Evolutionary conservation across 2,888 invertebrate genomes (phyloP), one percentile per base, ranked within the genome.

Genomic region (Tanypteryx hageni): DNA sequence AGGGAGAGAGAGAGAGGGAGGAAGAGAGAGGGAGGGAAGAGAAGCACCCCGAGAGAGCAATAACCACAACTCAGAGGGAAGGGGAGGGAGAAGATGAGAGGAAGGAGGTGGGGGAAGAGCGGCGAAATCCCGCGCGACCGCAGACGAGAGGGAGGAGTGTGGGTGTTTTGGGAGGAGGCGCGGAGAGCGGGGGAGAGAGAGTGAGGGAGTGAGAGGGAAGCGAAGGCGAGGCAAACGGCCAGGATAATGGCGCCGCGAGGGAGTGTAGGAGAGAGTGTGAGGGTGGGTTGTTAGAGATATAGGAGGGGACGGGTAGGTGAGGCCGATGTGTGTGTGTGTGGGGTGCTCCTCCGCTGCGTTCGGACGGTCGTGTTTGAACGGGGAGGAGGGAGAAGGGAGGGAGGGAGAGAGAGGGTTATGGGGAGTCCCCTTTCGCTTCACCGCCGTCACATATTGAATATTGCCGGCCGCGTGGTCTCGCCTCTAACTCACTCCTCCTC

Each of bases 131-230:
- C 94, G 94, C 94, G 94, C 94, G 94, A 94, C 94, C 94, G 94
- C 94, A 94, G 94, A 94, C 93, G 94, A 94, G 92, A 64, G 94
- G 94, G 94, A 94, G 95, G 95, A 95, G 95, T 95, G 95, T 95
- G 94, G 95, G 95, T 94, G 95, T 94, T 95, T 94, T 94, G 94
- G 94, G 94, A 93, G 93, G 93, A 93, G 93, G 93, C 92, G 93
- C 93, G 93, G 93, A n/a, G n/a, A n/a, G n/a, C n/a, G 93, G 93
- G 93, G 92, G 44, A 44, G 93, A 92, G 93, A 89, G 93, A 91
- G 93, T 93, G 93, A 93, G 93, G 92, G 44, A 44, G 93, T 92
- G 93, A 89, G 93, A 91, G 93, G 76, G 92, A 44, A 31, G 76
- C 13, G n/a, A 31, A 10, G 81, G 76, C 22, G 76, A 81, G 76